phyloP scores from a whole-genome alignment of 37 sponge, comb jelly and placozoan genomes.

The Halichondria panicea region DNA sequence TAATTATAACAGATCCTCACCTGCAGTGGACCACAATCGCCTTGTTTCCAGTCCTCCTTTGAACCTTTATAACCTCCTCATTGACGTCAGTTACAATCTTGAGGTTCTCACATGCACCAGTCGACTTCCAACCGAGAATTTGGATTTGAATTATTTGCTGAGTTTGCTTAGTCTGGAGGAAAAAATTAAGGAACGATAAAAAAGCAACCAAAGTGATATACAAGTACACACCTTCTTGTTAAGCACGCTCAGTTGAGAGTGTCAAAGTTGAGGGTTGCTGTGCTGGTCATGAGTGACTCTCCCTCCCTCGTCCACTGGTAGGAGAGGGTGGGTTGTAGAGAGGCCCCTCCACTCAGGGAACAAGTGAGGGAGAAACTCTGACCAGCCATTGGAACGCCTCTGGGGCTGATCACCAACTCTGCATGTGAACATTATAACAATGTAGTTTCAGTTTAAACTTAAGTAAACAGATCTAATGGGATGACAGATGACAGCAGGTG shows the following conservation, averaged over 20 bases:
- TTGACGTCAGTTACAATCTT: slow-evolving; percentile 64
- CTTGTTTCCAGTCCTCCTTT: slow-evolving; percentile 70
- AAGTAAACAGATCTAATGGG: too few species aligned
- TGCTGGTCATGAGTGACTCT: too few species aligned
- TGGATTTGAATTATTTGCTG: slow-evolving; percentile 78
- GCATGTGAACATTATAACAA: too few species aligned
- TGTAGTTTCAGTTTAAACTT: too few species aligned
- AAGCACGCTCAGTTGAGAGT: background rate
- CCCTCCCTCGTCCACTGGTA: too few species aligned
- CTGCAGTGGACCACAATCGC: slow-evolving; percentile 74
- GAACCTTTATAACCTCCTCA: slow-evolving; percentile 65
- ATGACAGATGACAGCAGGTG: too few species aligned
- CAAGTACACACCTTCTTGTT: background rate
- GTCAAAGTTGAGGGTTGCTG: too few species aligned
- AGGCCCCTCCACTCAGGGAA: too few species aligned
- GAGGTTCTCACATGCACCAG: slow-evolving; percentile 39
- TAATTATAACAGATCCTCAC: slow-evolving; percentile 61
- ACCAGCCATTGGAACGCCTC: too few species aligned
- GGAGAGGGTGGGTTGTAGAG: too few species aligned
- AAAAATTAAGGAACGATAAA: background rate
- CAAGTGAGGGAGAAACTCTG: too few species aligned
- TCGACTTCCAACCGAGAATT: slow-evolving; percentile 59
- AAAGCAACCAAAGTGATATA: background rate
- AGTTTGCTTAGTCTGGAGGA: slow-evolving; percentile 24
- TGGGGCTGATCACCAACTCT: too few species aligned